Evolutionary conservation across 1,140 invertebrate species (phyloP), one percentile per base, ranked within the genome.

Genomic region (Grapholita molesta): DNA sequence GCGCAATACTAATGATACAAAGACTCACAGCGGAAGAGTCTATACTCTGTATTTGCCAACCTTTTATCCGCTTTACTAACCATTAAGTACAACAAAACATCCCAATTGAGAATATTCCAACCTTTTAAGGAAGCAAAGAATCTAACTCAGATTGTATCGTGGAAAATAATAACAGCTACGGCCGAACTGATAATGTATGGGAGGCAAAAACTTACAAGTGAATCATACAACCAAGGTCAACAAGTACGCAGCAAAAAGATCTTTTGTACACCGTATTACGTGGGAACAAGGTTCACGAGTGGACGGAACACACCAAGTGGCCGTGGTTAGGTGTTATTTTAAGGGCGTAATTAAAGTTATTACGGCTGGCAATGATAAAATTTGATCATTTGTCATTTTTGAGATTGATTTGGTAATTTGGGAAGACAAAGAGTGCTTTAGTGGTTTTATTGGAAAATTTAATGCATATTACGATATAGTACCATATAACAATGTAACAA

Each of bases 171-270:
- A 61, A 57, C 55, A 61, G n/a, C n/a, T n/a, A 61, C 55, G 24
- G 24, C 23, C 55, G 24, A 61, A 61, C 55, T 61, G 28, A 61
- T 61, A 61, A 61, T 61, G 25, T 61, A 61, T 61, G 55, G 55
- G 55, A 61, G 32, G 55, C 55, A 61, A 61, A 61, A 61, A 61
- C 55, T 61, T 61, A 61, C 53, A 55, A 57, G 55, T 61, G 55
- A 61, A 61, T 61, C 55, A 61, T 61, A 30, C 55, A 5, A 12
- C 55, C 55, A 61, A 61, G 55, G 55, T 25, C 55, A 61, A 8
- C 55, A 28, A 30, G 55, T 61, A 48, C 42, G 6, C 35, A 15
- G 12, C n/a, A 12, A 35, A 12, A n/a, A n/a, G n/a, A 38, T 1
- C 7, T 12, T 38, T 38, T 4, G 1, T 38, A 38, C 12, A n/a